These are phyloP conservation scores for Acanthococcus lagerstroemiae DNA, from an alignment of 2,888 invertebrate genomes.

Conservation along the genomic window DNA sequence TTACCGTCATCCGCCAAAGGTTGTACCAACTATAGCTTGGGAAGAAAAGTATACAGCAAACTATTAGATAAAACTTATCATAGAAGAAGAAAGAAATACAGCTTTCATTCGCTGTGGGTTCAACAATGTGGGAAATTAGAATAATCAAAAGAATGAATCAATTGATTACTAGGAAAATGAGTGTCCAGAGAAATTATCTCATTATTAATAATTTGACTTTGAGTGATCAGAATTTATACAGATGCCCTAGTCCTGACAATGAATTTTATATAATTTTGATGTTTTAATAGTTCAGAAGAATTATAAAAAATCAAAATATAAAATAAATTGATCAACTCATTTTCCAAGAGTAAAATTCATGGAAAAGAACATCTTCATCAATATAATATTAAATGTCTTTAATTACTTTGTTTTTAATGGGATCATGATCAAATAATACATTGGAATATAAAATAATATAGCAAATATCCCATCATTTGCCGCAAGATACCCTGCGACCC, in stretches of 20 bases:
- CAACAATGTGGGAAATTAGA: neutral
- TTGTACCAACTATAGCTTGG: neutral
- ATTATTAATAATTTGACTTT: neutral
- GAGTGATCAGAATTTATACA: neutral
- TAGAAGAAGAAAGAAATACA: neutral
- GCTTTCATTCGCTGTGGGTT: neutral
- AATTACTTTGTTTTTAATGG: neutral
- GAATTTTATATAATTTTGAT: too few species aligned
- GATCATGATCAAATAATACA: neutral
- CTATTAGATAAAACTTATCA: neutral
- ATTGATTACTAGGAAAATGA: neutral
- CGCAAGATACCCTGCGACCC: neutral
- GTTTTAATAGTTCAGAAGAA: too few species aligned
- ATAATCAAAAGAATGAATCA: too few species aligned
- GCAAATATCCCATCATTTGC: neutral
- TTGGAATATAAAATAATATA: neutral
- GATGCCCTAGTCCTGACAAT: too few species aligned
- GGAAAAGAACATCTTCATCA: too few species aligned
- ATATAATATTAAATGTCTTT: neutral
- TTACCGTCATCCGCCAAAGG: neutral
- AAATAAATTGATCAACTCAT: too few species aligned
- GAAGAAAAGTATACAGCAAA: neutral
- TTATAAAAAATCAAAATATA: too few species aligned
- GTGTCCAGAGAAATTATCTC: neutral
- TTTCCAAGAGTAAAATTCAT: too few species aligned